These are phyloP conservation scores for Phoxinus dragarum DNA, from an alignment of 2,797 vertebrate genomes.

Conservation along the genomic window DNA sequence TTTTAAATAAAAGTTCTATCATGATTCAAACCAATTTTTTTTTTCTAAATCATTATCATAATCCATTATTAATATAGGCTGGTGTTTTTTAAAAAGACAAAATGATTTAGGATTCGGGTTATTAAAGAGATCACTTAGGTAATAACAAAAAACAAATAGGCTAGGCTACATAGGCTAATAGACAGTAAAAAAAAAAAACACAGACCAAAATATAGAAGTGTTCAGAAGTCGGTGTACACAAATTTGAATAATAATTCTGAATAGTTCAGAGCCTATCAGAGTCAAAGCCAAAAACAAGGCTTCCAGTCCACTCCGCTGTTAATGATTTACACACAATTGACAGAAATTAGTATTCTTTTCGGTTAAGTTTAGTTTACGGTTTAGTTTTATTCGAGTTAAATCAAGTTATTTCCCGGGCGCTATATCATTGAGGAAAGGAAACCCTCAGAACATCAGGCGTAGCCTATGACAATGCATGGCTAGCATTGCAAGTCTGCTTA, in stretches of 20 bases:
- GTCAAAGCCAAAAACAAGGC: constrained; percentile 3
- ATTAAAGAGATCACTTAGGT: constrained; percentile 70
- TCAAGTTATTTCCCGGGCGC: constrained; percentile 72
- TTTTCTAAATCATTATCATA: constrained; percentile 72
- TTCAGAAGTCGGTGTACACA: neutral
- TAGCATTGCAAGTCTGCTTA: neutral
- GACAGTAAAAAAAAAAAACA: constrained; percentile 35
- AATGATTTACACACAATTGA: neutral
- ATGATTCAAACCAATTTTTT: constrained; percentile 74
- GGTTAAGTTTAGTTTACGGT: constrained; percentile 20
- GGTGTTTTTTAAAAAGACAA: constrained; percentile 63
- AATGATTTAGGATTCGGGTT: constrained; percentile 73
- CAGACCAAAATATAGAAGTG: neutral
- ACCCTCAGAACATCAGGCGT: neutral
- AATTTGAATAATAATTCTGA: neutral
- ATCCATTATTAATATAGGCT: constrained; percentile 69
- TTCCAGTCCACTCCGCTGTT: neutral
- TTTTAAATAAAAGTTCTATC: constrained; percentile 76
- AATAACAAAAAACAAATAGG: constrained; percentile 64
- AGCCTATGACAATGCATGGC: neutral
- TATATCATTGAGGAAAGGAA: constrained; percentile 26
- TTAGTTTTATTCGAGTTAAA: constrained; percentile 55
- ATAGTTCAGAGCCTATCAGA: neutral
- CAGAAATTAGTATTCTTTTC: neutral
- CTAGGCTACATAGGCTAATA: constrained; percentile 46